Conservation (phyloP, 2,113 vertebrate genomes). For the Oreochromis tanganicae region DNA sequence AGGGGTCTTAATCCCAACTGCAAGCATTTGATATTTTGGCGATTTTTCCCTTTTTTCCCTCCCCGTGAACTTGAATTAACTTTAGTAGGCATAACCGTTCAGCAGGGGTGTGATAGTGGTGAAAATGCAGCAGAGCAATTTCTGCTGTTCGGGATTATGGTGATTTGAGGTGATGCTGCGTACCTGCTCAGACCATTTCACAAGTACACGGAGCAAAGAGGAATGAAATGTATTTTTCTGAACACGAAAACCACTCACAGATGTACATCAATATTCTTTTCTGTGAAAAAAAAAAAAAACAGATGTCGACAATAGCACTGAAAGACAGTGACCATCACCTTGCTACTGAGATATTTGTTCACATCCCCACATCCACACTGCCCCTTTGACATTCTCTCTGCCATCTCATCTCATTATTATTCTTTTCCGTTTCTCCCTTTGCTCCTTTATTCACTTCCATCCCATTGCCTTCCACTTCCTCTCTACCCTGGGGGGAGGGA, state of each 20-base stretch:
- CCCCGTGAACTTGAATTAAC: conserved; percentile 13
- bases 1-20: background rate
- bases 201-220: background rate
- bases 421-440: background rate
- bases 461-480: background rate
- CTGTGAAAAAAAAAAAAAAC: background rate
- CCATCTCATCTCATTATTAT: background rate
- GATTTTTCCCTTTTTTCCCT: background rate
- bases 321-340: background rate
- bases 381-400: background rate
- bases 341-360: background rate
- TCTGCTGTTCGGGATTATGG: background rate
- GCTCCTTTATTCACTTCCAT: background rate
- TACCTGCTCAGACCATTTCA: background rate
- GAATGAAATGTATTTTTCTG: background rate
- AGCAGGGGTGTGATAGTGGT: background rate
- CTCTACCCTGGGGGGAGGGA: background rate
- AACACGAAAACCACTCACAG: background rate
- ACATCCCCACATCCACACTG: background rate
- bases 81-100: background rate
- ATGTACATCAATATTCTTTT: background rate
- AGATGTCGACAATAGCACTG: background rate
- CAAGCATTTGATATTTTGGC: conserved; percentile 16
- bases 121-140: background rate
- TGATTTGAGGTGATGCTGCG: background rate